Evolutionary conservation across 2,113 vertebrate species (phyloP).

Genomic region (Butorides virescens): DNA sequence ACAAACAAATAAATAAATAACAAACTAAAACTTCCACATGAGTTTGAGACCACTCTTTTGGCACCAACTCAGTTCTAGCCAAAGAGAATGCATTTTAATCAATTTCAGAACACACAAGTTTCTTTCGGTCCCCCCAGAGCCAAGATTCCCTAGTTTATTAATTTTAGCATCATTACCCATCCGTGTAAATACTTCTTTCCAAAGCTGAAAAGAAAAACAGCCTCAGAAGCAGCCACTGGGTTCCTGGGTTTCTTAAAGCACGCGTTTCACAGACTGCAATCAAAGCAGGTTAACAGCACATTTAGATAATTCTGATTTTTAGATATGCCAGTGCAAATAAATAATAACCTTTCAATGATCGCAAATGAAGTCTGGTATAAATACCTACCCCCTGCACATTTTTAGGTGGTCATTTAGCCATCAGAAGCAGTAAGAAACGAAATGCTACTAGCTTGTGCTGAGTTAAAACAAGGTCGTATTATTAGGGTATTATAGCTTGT

Average conservation of each 20-base stretch:
- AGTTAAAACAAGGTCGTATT: background rate
- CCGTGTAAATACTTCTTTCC: background rate
- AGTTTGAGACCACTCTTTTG: background rate
- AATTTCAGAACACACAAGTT: background rate
- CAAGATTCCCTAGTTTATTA: background rate
- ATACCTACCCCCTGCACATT: background rate
- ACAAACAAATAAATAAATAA: background rate
- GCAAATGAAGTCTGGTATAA: background rate
- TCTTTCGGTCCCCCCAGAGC: background rate
- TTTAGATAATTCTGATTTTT: background rate
- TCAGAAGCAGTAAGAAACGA: background rate
- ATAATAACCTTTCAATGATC: background rate
- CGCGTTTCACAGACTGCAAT: background rate
- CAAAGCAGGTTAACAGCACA: background rate
- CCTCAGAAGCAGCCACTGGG: background rate
- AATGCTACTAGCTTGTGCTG: background rate
- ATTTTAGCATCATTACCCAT: background rate
- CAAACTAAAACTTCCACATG: background rate
- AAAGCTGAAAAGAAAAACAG: background rate
- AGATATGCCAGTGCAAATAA: background rate
- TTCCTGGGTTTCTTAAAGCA: background rate
- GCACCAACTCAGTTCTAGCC: background rate
- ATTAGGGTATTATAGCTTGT: background rate
- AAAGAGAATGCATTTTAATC: conserved; percentile 1
- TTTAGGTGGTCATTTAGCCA: background rate